Percentiles rank a stretch among this genome's conserved stretches.
These are phyloP conservation scores for Drosophila gunungcola DNA, from an alignment of 1,140 invertebrate genomes.

Conservation along the genomic window DNA sequence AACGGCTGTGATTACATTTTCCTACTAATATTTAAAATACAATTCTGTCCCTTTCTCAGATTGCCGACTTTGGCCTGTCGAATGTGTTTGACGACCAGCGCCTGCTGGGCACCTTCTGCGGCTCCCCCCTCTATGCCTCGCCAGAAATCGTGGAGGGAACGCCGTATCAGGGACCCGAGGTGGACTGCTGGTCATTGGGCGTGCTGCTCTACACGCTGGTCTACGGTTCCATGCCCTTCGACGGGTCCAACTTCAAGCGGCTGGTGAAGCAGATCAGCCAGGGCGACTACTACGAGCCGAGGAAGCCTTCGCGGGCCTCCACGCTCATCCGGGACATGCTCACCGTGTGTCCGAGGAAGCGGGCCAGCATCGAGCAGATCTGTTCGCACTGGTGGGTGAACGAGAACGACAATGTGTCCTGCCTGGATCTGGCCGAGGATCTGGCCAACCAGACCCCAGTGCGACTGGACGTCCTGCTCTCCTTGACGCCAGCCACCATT, in stretches of 20 bases:
- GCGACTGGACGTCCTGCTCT: conserved; percentile 93
- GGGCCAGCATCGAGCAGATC: conserved; percentile 97
- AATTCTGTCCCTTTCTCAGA: conserved; percentile 86
- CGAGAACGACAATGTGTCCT: conserved; percentile 92
- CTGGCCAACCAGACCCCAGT: conserved; percentile 95
- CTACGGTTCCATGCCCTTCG: conserved; percentile 99
- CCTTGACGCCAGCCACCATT: conserved; percentile 90
- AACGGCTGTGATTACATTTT: too few relatives aligned
- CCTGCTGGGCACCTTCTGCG: conserved; percentile 97
- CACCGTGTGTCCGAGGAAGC: conserved; percentile 94
- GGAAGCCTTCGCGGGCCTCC: conserved; percentile 97
- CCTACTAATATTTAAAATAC: background rate
- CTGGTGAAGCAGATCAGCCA: conserved; percentile 98
- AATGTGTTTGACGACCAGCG: conserved; percentile 98
- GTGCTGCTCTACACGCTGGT: conserved; percentile 99
- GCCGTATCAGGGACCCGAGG: conserved; percentile 98
- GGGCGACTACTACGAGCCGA: conserved; percentile 98
- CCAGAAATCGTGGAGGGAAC: conserved; percentile 99
- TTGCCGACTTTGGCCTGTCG: conserved; percentile 99
- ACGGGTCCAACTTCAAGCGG: conserved; percentile 98
- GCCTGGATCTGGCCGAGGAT: conserved; percentile 94
- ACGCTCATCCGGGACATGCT: conserved; percentile 97
- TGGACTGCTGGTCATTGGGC: conserved; percentile 97
- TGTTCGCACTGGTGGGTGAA: conserved; percentile 98
- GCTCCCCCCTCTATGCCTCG: conserved; percentile 98